Evolutionary conservation across 2,113 vertebrate species (phyloP), one percentile per base, ranked within the genome.

Genomic region (Pongo pygmaeus): DNA sequence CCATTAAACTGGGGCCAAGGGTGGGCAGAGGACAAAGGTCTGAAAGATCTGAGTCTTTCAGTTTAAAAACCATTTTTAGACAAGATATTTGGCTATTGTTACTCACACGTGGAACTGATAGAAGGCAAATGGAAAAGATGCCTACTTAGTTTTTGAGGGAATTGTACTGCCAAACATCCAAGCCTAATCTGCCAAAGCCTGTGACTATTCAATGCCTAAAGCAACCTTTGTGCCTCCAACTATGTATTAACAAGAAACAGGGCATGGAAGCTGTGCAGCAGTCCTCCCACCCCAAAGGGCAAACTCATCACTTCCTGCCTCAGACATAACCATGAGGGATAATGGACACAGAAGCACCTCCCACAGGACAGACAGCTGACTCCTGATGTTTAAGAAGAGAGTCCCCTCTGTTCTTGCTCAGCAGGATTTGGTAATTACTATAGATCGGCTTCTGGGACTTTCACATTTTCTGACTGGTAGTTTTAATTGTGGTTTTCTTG

Each of bases 11-110:
- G 9, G 10, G 20, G 32, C 8, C 17, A 64, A 30, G 7, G 10
- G 38, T 25, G 22, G 70, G 27, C 48, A 87, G 25, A 85, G 50
- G 74, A 55, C 64, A 85, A 93, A 97, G 1, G 17, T 91, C 27
- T 93, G 27, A 84, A 61, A 96, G 30, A 89, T 35, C 23, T 3
- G 43, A 86, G 22, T 35, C 64, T 89, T 85, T 64, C 67, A 79
- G 30, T 90, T 91, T 69, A 91, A 94, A 95, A 83, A 46, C 32
- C 50, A 32, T 48, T 88, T 96, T 95, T 88, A 90, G 69, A 93
- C 12, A 96, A 80, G 57, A 27, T 50, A 79, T 64, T 92, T 59
- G 69, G 30, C 14, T 59, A 20, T 35, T 72, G 55, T 81, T 81
- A 46, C 46, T 88, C 18, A 23, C 32, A 43, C 35, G 22, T 38